Evolutionary conservation across 2,888 invertebrate species (phyloP).

Genomic region (Dicycla oo): DNA sequence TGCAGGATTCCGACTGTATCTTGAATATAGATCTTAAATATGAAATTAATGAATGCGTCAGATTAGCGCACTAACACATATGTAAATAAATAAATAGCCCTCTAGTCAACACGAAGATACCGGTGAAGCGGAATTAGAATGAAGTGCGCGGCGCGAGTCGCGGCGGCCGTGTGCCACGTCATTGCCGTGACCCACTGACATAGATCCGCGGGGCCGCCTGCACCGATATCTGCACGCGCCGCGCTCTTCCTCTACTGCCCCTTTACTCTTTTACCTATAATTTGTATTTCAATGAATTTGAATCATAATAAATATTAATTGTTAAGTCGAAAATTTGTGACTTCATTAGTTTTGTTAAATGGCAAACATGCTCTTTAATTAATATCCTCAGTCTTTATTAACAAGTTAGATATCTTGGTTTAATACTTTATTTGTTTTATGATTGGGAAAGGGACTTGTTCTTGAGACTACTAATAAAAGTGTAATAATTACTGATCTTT

Average conservation of each 20-base stretch:
- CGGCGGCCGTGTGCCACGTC: slow-evolving; percentile 91
- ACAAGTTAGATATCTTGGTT: background rate
- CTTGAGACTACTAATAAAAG: background rate
- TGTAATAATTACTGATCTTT: background rate
- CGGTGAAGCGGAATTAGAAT: slow-evolving; percentile 90
- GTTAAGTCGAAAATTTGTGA: slow-evolving; percentile 35
- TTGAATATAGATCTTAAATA: slow-evolving; percentile 40
- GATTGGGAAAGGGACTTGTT: slow-evolving; percentile 16
- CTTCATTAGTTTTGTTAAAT: slow-evolving; percentile 18
- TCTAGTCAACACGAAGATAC: slow-evolving; percentile 78
- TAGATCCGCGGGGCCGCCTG: slow-evolving; percentile 91
- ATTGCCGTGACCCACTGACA: slow-evolving; percentile 93
- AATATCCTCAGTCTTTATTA: slow-evolving; percentile 12
- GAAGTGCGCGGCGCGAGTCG: slow-evolving; percentile 86
- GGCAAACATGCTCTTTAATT: slow-evolving; percentile 29
- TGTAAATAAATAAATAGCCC: slow-evolving; percentile 67
- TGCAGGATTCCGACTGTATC: slow-evolving; percentile 3
- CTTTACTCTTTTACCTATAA: slow-evolving; percentile 74
- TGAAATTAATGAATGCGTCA: slow-evolving; percentile 42
- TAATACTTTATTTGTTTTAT: slow-evolving; percentile 28
- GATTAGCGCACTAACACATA: slow-evolving; percentile 59
- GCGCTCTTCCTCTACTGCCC: slow-evolving; percentile 83
- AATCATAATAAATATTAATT: slow-evolving; percentile 46
- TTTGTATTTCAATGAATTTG: slow-evolving; percentile 64
- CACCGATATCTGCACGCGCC: slow-evolving; percentile 88